These are phyloP conservation scores for Lethrus apterus DNA, from an alignment of 1,140 invertebrate genomes.

Conservation along the genomic window DNA sequence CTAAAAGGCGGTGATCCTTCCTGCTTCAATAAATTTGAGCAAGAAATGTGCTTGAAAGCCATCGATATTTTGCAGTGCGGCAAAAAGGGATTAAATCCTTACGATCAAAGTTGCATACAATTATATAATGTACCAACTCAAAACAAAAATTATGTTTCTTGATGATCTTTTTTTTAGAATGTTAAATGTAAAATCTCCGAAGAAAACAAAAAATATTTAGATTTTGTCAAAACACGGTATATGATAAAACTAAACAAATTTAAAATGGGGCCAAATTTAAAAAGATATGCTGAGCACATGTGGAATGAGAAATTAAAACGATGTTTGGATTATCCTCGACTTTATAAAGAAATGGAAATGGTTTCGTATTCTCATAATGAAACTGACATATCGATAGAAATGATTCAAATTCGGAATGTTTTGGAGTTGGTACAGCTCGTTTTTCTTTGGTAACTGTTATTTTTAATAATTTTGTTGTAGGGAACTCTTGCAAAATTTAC, in stretches of 20 bases:
- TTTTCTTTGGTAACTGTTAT: constrained; percentile 11
- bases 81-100: constrained; percentile 10
- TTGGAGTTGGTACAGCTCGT: constrained; percentile 24
- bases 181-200: constrained; percentile 22
- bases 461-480: constrained; percentile 20
- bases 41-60: constrained; percentile 29
- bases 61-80: constrained; percentile 23
- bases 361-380: constrained; percentile 23
- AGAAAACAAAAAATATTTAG: constrained; percentile 25
- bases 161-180: constrained; percentile 23
- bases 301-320: constrained; percentile 23
- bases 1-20: constrained; percentile 19
- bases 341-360: constrained; percentile 21
- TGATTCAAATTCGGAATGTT: constrained; percentile 19
- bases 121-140: constrained; percentile 20
- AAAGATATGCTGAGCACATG: constrained; percentile 14
- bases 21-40: constrained; percentile 17
- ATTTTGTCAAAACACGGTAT: constrained; percentile 23
- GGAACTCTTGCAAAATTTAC: constrained; percentile 26
- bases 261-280: constrained; percentile 14
- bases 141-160: constrained; percentile 2
- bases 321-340: constrained; percentile 22
- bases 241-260: constrained; percentile 7
- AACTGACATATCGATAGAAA: constrained; percentile 23
- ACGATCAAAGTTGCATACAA: constrained; percentile 13